Percentiles rank a stretch among this genome's conserved stretches.
Conservation (phyloP, 2,888 invertebrate genomes). For the Troides aeacus region DNA sequence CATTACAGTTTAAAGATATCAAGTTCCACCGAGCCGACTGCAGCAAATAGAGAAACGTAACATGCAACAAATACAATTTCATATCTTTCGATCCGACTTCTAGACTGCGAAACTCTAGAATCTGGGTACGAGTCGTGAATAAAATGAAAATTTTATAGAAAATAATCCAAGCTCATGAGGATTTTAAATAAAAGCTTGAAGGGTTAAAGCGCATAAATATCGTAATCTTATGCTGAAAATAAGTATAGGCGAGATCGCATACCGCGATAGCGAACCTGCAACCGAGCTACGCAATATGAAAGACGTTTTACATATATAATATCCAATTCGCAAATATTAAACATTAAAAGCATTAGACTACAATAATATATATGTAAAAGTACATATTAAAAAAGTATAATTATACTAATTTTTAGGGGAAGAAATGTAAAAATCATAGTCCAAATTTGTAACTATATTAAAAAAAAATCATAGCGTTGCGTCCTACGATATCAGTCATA, state of each 20-base stretch:
- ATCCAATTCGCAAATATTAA: not conserved
- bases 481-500: no score
- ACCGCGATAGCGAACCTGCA: constrained; percentile 49
- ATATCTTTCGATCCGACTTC: not conserved
- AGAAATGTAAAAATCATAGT: no score
- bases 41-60: not conserved
- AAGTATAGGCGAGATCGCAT: constrained; percentile 58
- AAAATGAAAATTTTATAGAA: constrained; percentile 31
- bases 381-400: not conserved
- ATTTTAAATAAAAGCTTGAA: constrained; percentile 41
- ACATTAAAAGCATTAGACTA: no score
- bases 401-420: no score
- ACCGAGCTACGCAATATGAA: constrained; percentile 48
- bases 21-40: no score
- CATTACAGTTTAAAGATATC: no score
- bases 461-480: no score
- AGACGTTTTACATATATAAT: constrained; percentile 37
- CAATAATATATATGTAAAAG: not conserved
- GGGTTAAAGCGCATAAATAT: constrained; percentile 42
- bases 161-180: constrained; percentile 27
- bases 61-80: constrained; percentile 1
- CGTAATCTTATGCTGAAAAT: constrained; percentile 52
- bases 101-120: not conserved
- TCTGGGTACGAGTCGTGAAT: constrained; percentile 29
- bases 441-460: no score